Conservation (phyloP, 2,113 vertebrate species). For the Zosterops borbonicus region DNA sequence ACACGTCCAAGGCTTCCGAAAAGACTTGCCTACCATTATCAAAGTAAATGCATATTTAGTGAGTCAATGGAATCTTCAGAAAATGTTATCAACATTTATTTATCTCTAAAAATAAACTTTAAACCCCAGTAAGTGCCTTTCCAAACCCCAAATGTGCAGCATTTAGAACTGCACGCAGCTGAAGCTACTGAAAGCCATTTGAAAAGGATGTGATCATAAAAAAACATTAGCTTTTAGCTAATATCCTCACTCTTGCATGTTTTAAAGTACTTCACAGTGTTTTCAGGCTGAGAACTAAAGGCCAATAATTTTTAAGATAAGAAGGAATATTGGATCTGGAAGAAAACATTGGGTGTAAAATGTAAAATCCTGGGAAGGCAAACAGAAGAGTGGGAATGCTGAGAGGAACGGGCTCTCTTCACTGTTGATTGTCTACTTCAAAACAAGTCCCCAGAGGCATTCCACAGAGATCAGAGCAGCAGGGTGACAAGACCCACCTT, state of each 20-base stretch:
- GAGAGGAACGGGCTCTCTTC: background rate
- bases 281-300: background rate
- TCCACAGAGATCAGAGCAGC: background rate
- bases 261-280: background rate
- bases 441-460: background rate
- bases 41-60: background rate
- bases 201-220: background rate
- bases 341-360: background rate
- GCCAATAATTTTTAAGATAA: background rate
- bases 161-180: background rate
- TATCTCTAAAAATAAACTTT: slow-evolving; percentile 12
- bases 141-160: background rate
- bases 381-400: background rate
- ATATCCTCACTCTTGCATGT: background rate
- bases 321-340: background rate
- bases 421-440: background rate
- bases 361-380: background rate
- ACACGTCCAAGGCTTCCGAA: background rate
- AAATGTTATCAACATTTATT: background rate
- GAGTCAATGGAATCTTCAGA: background rate
- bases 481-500: background rate
- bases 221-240: background rate
- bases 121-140: background rate
- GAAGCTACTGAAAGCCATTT: background rate
- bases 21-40: background rate